phyloP scores from a whole-genome alignment of 2,888 invertebrate species.

The Brenthis daphne region DNA sequence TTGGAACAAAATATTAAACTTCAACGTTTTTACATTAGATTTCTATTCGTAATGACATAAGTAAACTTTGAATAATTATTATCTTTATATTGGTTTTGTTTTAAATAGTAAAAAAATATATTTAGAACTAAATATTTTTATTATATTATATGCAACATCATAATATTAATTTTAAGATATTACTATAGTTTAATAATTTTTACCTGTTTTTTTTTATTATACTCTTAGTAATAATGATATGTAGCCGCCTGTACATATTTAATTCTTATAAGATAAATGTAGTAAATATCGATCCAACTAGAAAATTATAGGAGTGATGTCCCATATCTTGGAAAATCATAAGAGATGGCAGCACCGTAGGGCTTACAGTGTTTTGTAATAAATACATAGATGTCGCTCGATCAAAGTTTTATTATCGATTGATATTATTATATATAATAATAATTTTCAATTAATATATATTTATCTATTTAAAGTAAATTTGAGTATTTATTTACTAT shows the following conservation, averaged over 20 bases:
- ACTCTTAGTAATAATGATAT: too few relatives aligned
- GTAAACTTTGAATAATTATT: not conserved
- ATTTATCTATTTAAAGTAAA: too few relatives aligned
- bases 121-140: too few relatives aligned
- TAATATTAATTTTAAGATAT: too few relatives aligned
- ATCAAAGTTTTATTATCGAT: not conserved
- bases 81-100: not conserved
- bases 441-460: not conserved
- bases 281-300: slow-evolving; percentile 18
- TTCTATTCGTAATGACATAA: not conserved
- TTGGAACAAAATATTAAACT: not conserved
- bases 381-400: slow-evolving; percentile 34
- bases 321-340: slow-evolving; percentile 33
- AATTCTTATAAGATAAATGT: not conserved
- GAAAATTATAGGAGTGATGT: slow-evolving; percentile 42
- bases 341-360: slow-evolving; percentile 44
- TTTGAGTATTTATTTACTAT: too few relatives aligned
- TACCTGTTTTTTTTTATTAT: too few relatives aligned
- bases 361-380: not conserved
- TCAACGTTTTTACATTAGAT: not conserved
- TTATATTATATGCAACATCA: too few relatives aligned
- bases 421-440: not conserved
- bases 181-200: too few relatives aligned
- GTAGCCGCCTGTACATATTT: too few relatives aligned
- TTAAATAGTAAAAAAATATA: not conserved